A percentile compares a stretch with the other conserved stretches of the same genome.
Evolutionary conservation across 2,797 vertebrate genomes (phyloP).

Genomic region (Dendrocincla tyrannina): DNA sequence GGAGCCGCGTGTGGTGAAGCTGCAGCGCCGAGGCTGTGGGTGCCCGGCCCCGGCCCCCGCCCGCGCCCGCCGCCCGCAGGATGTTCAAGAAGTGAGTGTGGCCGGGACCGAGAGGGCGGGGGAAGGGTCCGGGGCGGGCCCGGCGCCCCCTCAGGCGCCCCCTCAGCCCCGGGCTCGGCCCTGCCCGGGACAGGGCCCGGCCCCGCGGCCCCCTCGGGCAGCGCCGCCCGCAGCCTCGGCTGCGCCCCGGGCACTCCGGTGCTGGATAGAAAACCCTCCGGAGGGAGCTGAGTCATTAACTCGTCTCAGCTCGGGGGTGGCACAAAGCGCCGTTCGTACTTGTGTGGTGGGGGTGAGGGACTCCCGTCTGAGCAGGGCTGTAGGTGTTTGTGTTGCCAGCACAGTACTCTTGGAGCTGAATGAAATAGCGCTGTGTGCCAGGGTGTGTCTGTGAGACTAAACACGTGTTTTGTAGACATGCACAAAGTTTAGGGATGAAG

Average conservation of each 20-base stretch:
- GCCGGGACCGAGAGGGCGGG: background rate
- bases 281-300: background rate
- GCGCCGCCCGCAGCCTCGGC: background rate
- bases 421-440: fast-evolving
- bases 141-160: too few relatives aligned
- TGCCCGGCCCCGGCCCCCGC: background rate
- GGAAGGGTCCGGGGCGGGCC: too few relatives aligned
- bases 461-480: fast-evolving
- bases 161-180: background rate
- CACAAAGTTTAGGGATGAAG: background rate
- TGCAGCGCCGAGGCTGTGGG: background rate
- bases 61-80: slow-evolving; percentile 44
- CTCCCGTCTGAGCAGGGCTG: fast-evolving
- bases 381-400: background rate
- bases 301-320: background rate
- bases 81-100: slow-evolving; percentile 73
- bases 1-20: slow-evolving; percentile 35
- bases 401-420: fast-evolving
- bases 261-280: fast-evolving
- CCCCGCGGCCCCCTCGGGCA: background rate
- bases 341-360: background rate
- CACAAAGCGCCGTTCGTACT: fast-evolving
- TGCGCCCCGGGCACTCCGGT: background rate
- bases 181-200: background rate
- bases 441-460: background rate